These are phyloP conservation scores for Parasteatoda lunata DNA, from an alignment of 2,888 invertebrate genomes.

Conservation along the genomic window DNA sequence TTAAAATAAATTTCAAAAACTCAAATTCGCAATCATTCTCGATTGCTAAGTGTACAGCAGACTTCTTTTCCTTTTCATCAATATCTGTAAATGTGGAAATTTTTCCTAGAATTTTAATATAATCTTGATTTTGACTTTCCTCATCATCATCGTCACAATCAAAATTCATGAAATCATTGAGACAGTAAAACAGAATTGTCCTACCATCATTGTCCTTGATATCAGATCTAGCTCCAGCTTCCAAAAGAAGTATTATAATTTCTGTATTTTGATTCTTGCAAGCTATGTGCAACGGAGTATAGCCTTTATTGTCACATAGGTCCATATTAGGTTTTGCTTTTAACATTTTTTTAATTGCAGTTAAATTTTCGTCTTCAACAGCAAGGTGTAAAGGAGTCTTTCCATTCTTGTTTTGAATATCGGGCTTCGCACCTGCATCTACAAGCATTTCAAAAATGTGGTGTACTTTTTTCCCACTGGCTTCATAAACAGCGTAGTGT, in stretches of 20 bases:
- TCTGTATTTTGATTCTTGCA: neutral
- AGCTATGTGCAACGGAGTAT: constrained; percentile 3
- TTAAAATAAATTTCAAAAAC: neutral
- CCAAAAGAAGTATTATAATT: neutral
- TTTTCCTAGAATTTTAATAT: neutral
- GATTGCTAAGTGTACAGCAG: neutral
- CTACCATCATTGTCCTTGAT: neutral
- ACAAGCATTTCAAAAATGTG: neutral
- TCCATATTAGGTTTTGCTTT: neutral
- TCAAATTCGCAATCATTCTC: neutral
- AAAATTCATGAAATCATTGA: neutral
- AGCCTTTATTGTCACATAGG: neutral
- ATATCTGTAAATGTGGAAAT: neutral
- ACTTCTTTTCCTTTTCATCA: neutral
- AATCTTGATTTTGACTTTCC: neutral
- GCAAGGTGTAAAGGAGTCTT: constrained; percentile 1
- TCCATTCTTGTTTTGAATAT: neutral
- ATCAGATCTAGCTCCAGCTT: neutral
- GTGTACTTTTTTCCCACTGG: neutral
- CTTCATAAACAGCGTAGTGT: neutral
- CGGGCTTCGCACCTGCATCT: neutral
- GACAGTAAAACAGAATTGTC: neutral
- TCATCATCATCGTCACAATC: neutral
- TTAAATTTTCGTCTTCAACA: neutral
- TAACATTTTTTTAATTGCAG: neutral